These are phyloP conservation scores for Pangasianodon hypophthalmus DNA, from an alignment of 2,113 vertebrate genomes.

Conservation along the genomic window DNA sequence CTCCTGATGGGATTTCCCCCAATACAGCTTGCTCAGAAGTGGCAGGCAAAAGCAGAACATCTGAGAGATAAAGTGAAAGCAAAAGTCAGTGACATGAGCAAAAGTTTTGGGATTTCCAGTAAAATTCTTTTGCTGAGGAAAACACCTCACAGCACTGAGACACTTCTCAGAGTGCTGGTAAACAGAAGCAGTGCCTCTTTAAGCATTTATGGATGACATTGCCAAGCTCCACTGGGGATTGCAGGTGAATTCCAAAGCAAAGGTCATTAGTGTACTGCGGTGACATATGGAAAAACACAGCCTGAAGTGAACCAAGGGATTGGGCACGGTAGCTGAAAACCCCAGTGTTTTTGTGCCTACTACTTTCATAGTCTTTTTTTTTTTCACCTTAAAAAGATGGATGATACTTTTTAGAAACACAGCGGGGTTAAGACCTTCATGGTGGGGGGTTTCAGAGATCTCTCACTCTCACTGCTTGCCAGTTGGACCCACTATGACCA, in stretches of 20 bases:
- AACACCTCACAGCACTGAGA: background rate
- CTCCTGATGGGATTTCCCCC: conserved; percentile 42
- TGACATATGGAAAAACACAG: background rate
- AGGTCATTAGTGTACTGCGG: background rate
- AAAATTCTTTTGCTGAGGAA: background rate
- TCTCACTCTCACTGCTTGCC: conserved; percentile 11
- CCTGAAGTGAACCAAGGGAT: background rate
- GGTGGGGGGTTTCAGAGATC: background rate
- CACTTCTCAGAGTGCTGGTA: background rate
- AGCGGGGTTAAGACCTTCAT: background rate
- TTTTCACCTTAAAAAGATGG: background rate
- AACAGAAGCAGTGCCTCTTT: background rate
- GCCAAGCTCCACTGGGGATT: background rate
- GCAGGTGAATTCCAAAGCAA: conserved; percentile 49
- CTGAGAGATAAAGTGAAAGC: conserved; percentile 37
- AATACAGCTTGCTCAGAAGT: background rate
- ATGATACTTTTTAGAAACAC: background rate
- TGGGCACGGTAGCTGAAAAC: background rate
- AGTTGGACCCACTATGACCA: background rate
- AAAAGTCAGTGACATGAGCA: conserved; percentile 25
- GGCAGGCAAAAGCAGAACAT: conserved; percentile 20
- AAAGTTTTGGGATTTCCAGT: conserved; percentile 33
- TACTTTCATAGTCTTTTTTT: background rate
- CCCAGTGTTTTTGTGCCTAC: background rate
- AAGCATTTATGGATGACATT: background rate